A percentile compares a stretch with the other conserved stretches of the same genome.
Conservation (phyloP, 1,140 invertebrate genomes). For the Conopomorpha cramerella region DNA sequence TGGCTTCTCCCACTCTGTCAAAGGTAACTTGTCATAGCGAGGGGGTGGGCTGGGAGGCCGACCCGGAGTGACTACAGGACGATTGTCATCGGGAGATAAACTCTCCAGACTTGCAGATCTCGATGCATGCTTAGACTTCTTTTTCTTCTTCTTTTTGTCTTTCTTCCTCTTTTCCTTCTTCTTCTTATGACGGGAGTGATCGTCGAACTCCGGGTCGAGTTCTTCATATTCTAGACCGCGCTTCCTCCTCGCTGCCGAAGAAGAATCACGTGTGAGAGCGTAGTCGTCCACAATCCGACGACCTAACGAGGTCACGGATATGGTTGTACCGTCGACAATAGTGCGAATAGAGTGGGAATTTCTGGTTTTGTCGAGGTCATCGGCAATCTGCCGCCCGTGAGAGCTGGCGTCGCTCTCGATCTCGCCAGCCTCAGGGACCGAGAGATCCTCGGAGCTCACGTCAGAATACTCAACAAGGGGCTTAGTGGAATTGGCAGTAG, state of each 20-base stretch:
- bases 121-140: constrained; percentile 67
- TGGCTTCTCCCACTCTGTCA: constrained; percentile 52
- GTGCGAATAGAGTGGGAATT: constrained; percentile 50
- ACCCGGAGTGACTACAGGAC: constrained; percentile 41
- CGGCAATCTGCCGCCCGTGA: constrained; percentile 40
- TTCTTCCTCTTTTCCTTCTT: constrained; percentile 71
- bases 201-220: constrained; percentile 29
- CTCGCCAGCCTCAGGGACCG: constrained; percentile 85
- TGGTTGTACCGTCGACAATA: constrained; percentile 60
- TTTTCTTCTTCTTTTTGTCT: constrained; percentile 72
- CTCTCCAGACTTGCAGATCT: constrained; percentile 69
- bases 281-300: constrained; percentile 30
- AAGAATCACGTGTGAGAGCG: constrained; percentile 60
- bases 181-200: constrained; percentile 35
- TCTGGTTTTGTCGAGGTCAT: constrained; percentile 45
- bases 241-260: constrained; percentile 64
- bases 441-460: constrained; percentile 87
- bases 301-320: constrained; percentile 39
- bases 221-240: constrained; percentile 33
- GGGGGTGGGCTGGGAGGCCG: constrained; percentile 15
- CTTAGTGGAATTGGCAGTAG: constrained; percentile 60
- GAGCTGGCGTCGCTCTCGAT: constrained; percentile 77
- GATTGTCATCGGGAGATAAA: constrained; percentile 60
- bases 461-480: constrained; percentile 87
- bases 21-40: constrained; percentile 40